These are phyloP conservation scores for Machaerirhynchus nigripectus DNA, from an alignment of 2,113 vertebrate species.

Conservation along the genomic window DNA sequence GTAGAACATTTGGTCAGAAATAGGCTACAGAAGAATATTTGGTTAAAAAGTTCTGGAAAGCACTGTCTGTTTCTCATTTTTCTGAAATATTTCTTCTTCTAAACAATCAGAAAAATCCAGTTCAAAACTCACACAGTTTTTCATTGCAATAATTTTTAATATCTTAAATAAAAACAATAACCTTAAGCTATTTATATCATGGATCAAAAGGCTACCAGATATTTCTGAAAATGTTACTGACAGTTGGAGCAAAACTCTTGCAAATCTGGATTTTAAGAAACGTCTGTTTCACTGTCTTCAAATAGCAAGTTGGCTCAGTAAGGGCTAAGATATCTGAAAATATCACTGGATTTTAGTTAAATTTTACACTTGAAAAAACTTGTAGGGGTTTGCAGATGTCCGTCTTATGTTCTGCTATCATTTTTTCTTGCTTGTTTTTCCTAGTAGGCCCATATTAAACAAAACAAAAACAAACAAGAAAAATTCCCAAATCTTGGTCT, in stretches of 20 bases:
- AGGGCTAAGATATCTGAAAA: background rate
- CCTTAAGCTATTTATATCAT: background rate
- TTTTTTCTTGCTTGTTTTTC: background rate
- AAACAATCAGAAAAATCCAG: background rate
- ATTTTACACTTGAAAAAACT: background rate
- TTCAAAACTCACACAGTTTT: background rate
- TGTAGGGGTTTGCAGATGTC: background rate
- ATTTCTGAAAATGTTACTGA: background rate
- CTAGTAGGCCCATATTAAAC: background rate
- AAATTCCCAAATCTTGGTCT: background rate
- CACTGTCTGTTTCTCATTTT: background rate
- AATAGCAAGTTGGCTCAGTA: background rate
- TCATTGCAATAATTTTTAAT: background rate
- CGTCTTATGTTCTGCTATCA: background rate
- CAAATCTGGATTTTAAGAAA: background rate
- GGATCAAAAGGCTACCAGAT: background rate
- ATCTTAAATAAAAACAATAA: background rate
- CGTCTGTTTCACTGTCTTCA: background rate
- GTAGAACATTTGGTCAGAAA: background rate
- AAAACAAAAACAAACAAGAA: background rate
- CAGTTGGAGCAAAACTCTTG: background rate
- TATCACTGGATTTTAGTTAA: background rate
- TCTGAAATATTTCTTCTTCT: background rate
- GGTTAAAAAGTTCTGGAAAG: background rate
- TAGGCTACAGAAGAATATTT: background rate